Evolutionary conservation across 2,113 vertebrate species (phyloP).

Genomic region (Amphilophus citrinellus): DNA sequence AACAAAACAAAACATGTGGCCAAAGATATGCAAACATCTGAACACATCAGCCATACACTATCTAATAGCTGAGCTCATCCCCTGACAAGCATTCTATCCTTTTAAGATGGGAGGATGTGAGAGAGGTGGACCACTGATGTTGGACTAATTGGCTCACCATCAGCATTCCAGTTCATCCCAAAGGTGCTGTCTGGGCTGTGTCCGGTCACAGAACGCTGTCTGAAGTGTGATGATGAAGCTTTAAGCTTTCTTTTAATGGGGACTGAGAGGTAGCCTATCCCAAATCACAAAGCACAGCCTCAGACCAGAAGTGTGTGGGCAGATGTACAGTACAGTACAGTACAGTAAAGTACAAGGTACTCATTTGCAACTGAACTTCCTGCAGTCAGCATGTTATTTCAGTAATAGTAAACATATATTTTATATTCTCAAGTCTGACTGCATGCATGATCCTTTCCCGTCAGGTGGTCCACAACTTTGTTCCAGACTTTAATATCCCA

Average conservation of each 20-base stretch:
- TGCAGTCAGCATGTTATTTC: neutral
- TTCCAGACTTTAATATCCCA: neutral
- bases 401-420: neutral
- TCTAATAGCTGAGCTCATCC: neutral
- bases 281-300: neutral
- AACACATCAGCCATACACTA: neutral
- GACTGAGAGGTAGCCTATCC: neutral
- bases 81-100: neutral
- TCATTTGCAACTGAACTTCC: neutral
- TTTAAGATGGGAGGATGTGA: neutral
- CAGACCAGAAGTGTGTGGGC: neutral
- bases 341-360: neutral
- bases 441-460: neutral
- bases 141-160: conserved; percentile 16
- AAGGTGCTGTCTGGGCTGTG: conserved; percentile 7
- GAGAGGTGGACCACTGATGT: conserved; percentile 1
- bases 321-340: neutral
- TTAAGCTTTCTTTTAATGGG: neutral
- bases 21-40: neutral
- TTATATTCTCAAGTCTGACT: neutral
- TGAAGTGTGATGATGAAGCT: neutral
- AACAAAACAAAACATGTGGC: neutral
- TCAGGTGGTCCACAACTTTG: neutral
- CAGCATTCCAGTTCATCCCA: conserved; percentile 6
- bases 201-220: conserved; percentile 2